Conservation (phyloP, 2,113 vertebrate genomes). For the Psilopsiagon aurifrons region DNA sequence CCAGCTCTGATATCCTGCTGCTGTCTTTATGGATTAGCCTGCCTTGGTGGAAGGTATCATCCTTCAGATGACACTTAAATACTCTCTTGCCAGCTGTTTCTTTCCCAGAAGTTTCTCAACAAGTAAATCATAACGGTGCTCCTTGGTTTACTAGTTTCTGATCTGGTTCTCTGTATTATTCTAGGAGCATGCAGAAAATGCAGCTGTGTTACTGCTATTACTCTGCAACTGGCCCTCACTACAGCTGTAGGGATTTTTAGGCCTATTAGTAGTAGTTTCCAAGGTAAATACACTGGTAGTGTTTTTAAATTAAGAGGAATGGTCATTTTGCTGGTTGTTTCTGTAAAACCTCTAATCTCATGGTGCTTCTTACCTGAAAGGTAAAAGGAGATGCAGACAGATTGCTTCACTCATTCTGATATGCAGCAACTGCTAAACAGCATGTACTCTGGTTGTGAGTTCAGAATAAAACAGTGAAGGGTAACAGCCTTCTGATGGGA, state of each 20-base stretch:
- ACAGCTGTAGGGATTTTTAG: background rate
- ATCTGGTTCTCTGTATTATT: background rate
- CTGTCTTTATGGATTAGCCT: constrained; percentile 50
- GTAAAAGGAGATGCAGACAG: background rate
- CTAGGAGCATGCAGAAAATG: background rate
- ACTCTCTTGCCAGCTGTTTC: constrained; percentile 50
- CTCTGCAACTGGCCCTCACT: background rate
- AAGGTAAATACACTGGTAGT: background rate
- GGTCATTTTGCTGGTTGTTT: background rate
- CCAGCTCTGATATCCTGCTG: constrained; percentile 44
- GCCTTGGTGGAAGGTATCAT: constrained; percentile 43
- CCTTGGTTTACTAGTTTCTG: background rate
- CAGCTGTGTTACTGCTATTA: background rate
- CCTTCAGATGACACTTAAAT: constrained; percentile 45
- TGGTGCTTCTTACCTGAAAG: background rate
- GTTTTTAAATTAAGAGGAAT: background rate
- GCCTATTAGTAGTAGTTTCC: background rate
- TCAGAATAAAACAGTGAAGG: background rate
- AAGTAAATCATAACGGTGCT: background rate
- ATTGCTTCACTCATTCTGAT: background rate
- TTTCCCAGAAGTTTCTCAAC: constrained; percentile 8
- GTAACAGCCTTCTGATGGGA: background rate
- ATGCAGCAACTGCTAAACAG: background rate
- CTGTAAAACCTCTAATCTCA: background rate
- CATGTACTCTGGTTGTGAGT: background rate